Conservation (phyloP, 2,797 vertebrate genomes). For the Glossophaga mutica region DNA sequence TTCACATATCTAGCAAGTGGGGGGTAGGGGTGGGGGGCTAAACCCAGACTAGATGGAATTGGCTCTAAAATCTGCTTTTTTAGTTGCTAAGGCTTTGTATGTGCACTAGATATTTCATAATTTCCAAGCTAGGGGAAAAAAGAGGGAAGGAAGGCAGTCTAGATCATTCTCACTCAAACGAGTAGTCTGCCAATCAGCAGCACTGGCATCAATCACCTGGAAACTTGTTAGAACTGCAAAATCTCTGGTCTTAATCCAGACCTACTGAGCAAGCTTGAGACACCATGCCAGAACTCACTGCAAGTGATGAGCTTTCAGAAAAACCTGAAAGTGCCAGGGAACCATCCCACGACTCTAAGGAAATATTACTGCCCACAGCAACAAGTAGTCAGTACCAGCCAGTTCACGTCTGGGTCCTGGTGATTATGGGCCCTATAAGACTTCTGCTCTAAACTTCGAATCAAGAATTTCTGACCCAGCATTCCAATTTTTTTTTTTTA, state of each 20-base stretch:
- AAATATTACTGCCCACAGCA: background rate
- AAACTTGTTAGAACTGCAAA: background rate
- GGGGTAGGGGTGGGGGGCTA: background rate
- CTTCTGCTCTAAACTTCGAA: background rate
- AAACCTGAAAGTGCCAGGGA: background rate
- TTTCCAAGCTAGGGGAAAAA: background rate
- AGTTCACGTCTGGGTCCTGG: background rate
- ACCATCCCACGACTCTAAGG: background rate
- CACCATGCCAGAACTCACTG: background rate
- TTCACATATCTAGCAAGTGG: background rate
- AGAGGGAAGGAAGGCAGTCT: background rate
- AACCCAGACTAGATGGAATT: background rate
- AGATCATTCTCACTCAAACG: background rate
- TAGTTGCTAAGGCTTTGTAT: background rate
- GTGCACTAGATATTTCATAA: background rate
- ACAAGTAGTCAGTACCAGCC: background rate
- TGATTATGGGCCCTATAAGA: background rate
- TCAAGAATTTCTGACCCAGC: background rate
- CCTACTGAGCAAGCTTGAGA: background rate
- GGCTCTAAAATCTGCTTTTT: background rate
- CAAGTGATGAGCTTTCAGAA: background rate
- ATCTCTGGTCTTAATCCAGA: background rate
- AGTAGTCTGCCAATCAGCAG: background rate
- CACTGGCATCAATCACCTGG: background rate
- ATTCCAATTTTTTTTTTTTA: background rate